Evolutionary conservation across 2,888 invertebrate species (phyloP).

Genomic region (Isotomurus palustris): DNA sequence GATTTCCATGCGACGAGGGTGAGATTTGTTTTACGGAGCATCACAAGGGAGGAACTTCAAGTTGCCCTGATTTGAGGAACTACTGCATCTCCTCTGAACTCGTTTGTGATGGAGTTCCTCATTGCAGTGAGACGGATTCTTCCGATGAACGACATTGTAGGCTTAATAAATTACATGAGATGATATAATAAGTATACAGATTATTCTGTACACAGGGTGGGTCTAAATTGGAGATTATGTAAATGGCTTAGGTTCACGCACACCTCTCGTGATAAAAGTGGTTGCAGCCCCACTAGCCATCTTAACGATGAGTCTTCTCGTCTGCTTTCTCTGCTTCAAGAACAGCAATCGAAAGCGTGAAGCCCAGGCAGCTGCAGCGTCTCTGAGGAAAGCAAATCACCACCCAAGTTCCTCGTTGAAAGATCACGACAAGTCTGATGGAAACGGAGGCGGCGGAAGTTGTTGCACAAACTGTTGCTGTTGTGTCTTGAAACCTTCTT

Average conservation of each 20-base stretch:
- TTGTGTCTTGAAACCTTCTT: conserved; percentile 3
- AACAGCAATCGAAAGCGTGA: conserved; percentile 19
- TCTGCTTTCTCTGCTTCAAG: conserved; percentile 32
- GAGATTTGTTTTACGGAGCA: conserved; percentile 42
- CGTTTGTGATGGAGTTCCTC: conserved; percentile 51
- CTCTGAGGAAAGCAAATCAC: neutral
- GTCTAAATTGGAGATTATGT: too few relatives aligned
- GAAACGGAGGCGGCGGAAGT: neutral
- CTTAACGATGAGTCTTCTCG: conserved; percentile 19
- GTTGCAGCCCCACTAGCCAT: conserved; percentile 29
- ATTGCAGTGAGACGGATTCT: conserved; percentile 51
- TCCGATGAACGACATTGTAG: conserved; percentile 50
- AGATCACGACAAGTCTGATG: neutral
- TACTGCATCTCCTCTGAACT: conserved; percentile 51
- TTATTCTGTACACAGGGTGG: neutral
- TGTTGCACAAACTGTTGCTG: conserved; percentile 19
- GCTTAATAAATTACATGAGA: neutral
- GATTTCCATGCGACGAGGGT: conserved; percentile 49
- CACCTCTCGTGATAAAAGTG: conserved; percentile 33
- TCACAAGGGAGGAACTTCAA: conserved; percentile 40
- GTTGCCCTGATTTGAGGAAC: conserved; percentile 41
- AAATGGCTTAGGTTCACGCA: conserved; percentile 27
- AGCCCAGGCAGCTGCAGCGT: neutral
- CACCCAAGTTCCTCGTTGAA: neutral
- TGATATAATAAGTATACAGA: neutral